Conservation (phyloP, 2,113 vertebrate genomes). For the Synodontis membranacea region DNA sequence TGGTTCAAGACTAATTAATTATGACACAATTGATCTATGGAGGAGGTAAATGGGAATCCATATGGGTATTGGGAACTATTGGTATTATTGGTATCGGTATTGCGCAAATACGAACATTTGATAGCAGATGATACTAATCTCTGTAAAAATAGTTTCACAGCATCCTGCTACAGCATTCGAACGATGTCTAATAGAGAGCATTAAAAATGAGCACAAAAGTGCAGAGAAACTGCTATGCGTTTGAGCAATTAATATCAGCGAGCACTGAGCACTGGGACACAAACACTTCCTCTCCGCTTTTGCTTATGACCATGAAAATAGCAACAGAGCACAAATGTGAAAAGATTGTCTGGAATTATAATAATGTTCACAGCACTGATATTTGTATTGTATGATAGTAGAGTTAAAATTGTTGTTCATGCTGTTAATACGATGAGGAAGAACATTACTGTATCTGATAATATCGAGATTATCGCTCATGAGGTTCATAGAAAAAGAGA, state of each 20-base stretch:
- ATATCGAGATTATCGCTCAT: background rate
- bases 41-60: too few species aligned
- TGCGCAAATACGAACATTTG: too few species aligned
- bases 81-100: too few species aligned
- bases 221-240: background rate
- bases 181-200: too few species aligned
- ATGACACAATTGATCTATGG: background rate
- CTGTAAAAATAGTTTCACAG: too few species aligned
- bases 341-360: background rate
- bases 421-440: background rate
- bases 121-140: too few species aligned
- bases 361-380: too few species aligned
- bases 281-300: background rate
- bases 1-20: background rate
- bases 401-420: background rate
- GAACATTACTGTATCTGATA: background rate
- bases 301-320: background rate
- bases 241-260: background rate
- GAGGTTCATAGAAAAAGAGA: background rate
- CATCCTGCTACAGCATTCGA: too few species aligned
- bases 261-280: background rate
- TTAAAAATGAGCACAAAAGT: too few species aligned
- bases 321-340: background rate
- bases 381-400: background rate
- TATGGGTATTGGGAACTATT: too few species aligned